Percentiles rank a stretch among this genome's conserved stretches.
Evolutionary conservation across 1,140 invertebrate genomes (phyloP).

Genomic region (Aphis gossypii): DNA sequence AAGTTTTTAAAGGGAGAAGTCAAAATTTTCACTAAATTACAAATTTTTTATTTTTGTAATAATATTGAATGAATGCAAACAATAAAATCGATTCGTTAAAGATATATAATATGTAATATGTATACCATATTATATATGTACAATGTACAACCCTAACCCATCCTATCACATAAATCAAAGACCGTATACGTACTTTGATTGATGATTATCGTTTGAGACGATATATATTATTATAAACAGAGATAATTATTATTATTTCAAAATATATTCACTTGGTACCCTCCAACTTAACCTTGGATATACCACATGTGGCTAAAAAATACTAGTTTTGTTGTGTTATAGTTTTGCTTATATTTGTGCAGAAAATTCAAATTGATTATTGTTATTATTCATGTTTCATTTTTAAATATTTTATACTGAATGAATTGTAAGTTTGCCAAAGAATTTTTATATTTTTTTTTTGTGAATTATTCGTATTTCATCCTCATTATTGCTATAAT

Average conservation of each 20-base stretch:
- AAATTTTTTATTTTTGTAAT: not conserved
- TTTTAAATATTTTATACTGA: not conserved
- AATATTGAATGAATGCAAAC: not conserved
- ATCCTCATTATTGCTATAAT: not conserved
- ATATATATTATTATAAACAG: not conserved
- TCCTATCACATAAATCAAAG: not conserved
- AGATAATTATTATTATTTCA: not conserved
- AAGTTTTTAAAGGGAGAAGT: not conserved
- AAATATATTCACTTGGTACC: not conserved
- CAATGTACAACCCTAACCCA: not conserved
- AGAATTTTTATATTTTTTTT: not conserved
- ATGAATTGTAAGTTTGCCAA: not conserved
- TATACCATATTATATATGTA: not conserved
- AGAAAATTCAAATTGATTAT: not conserved
- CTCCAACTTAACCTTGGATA: not conserved
- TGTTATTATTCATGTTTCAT: not conserved
- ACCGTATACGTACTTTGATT: not conserved
- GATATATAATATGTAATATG: not conserved
- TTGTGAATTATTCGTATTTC: not conserved
- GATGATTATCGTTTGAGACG: not conserved
- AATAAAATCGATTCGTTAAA: not conserved
- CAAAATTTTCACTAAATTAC: too few species aligned
- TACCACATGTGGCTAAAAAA: not conserved
- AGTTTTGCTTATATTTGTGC: not conserved
- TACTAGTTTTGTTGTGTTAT: not conserved